Evolutionary conservation across 1,140 invertebrate species (phyloP).

Genomic region (Sinonovacula constricta): DNA sequence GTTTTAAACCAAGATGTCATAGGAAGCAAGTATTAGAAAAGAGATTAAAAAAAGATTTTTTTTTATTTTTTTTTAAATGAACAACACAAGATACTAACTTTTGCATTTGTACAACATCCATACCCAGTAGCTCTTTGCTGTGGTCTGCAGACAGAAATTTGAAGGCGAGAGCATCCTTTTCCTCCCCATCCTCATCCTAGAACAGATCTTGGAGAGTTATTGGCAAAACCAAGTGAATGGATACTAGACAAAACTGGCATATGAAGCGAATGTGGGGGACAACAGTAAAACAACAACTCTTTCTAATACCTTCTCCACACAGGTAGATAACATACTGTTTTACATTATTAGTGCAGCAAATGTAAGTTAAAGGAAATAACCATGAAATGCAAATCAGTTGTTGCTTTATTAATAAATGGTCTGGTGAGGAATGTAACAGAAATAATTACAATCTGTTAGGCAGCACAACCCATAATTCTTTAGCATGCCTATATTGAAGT

Average conservation of each 20-base stretch:
- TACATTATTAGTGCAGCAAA: neutral
- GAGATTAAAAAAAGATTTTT: too few species aligned
- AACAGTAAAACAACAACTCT: neutral
- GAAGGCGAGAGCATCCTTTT: constrained; percentile 64
- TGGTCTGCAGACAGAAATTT: constrained; percentile 69
- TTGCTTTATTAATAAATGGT: too few species aligned
- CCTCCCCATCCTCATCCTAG: constrained; percentile 68
- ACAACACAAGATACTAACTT: constrained; percentile 50
- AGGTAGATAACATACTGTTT: neutral
- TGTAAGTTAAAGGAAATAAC: neutral
- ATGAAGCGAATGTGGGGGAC: neutral
- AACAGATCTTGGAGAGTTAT: too few species aligned
- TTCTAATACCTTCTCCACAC: neutral
- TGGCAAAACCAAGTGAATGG: too few species aligned
- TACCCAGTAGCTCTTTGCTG: constrained; percentile 63
- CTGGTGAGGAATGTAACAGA: too few species aligned
- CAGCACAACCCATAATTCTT: too few species aligned
- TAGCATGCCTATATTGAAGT: too few species aligned
- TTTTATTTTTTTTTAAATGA: too few species aligned
- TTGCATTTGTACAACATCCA: constrained; percentile 68
- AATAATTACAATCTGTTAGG: too few species aligned
- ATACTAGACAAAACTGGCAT: too few species aligned
- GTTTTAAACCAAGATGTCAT: too few species aligned
- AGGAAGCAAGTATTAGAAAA: too few species aligned
- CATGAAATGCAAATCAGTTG: neutral